A percentile compares a stretch with the other conserved stretches of the same genome.
Evolutionary conservation across 2,113 vertebrate species (phyloP).

Genomic region (Felis catus): DNA sequence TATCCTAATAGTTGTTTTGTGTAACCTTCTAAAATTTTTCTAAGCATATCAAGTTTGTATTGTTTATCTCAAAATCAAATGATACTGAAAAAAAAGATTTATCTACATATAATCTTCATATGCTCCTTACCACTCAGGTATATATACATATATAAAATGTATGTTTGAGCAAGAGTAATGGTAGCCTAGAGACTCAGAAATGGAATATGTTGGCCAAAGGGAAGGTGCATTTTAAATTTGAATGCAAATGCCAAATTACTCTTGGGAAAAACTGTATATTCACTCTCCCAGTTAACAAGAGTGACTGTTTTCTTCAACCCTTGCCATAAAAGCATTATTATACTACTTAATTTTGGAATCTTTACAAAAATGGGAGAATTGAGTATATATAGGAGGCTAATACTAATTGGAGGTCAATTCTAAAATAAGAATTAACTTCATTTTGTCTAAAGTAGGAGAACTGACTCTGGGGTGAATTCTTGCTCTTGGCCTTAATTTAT

Average conservation of each 20-base stretch:
- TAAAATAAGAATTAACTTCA: constrained; percentile 26
- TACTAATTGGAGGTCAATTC: not conserved
- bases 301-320: not conserved
- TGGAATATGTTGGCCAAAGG: not conserved
- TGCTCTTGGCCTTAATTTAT: constrained; percentile 16
- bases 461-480: not conserved
- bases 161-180: not conserved
- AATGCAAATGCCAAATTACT: constrained; percentile 9
- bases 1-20: not conserved
- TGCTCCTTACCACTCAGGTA: not conserved
- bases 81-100: not conserved
- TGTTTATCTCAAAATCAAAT: not conserved
- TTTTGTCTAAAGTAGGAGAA: not conserved
- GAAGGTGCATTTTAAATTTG: not conserved
- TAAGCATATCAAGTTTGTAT: not conserved
- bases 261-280: not conserved
- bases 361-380: not conserved
- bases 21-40: not conserved
- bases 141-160: not conserved
- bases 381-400: not conserved
- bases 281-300: not conserved
- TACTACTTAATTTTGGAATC: constrained; percentile 22
- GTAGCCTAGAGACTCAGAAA: not conserved
- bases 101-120: not conserved
- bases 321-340: constrained; percentile 36